These are phyloP conservation scores for Saccostrea glomerata DNA, from an alignment of 1,140 invertebrate genomes.

Conservation along the genomic window DNA sequence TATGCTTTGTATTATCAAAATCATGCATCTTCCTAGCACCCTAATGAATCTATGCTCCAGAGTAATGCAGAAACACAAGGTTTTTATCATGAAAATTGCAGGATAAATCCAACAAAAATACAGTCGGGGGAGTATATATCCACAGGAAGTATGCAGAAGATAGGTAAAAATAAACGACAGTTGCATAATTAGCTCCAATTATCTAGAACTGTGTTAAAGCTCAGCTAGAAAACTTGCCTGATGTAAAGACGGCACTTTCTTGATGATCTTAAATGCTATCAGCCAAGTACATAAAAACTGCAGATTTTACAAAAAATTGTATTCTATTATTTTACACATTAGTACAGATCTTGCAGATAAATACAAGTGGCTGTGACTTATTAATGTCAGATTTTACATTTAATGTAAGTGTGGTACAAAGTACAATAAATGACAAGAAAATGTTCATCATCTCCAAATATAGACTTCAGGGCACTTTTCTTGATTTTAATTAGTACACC, in stretches of 20 bases:
- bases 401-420: background rate
- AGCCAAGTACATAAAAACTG: background rate
- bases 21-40: background rate
- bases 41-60: background rate
- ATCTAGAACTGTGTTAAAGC: constrained; percentile 12
- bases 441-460: background rate
- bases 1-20: constrained; percentile 28
- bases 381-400: background rate
- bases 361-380: background rate
- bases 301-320: background rate
- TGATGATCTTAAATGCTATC: background rate
- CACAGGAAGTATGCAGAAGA: background rate
- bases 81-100: background rate
- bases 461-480: background rate
- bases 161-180: constrained; percentile 25
- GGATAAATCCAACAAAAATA: background rate
- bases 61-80: background rate
- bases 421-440: background rate
- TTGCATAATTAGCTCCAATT: constrained; percentile 30
- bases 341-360: background rate
- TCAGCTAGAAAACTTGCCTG: background rate
- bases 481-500: background rate
- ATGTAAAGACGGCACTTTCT: background rate
- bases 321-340: background rate
- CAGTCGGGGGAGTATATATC: constrained; percentile 5